These are phyloP conservation scores for Okapia johnstoni DNA, from an alignment of 2,113 vertebrate genomes.

Conservation along the genomic window DNA sequence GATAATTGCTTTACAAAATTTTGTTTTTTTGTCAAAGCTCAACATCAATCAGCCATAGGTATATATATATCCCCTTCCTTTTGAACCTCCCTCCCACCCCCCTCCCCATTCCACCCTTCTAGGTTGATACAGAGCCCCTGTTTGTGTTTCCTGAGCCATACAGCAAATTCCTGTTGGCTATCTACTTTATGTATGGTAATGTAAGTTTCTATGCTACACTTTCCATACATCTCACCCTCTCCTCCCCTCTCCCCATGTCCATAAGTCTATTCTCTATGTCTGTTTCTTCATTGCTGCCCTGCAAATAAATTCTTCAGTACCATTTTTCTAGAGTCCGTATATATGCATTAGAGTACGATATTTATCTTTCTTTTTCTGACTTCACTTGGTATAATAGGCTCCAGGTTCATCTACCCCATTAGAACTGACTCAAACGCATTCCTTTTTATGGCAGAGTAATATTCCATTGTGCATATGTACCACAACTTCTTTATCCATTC, in stretches of 20 bases:
- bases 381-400: background rate
- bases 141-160: background rate
- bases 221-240: background rate
- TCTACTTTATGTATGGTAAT: background rate
- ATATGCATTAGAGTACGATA: no score
- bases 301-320: no score
- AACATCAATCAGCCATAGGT: background rate
- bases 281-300: background rate
- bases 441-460: background rate
- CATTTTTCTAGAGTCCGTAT: no score
- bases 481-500: background rate
- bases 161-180: background rate
- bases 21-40: background rate
- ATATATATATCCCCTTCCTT: background rate
- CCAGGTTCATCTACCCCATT: background rate
- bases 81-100: background rate
- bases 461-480: background rate
- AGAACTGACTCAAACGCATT: background rate
- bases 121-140: background rate
- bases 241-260: background rate
- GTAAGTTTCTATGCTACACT: background rate
- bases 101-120: background rate
- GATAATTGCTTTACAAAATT: background rate
- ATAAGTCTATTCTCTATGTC: background rate
- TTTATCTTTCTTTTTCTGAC: background rate